Evolutionary conservation across 2,113 vertebrate genomes (phyloP).

Genomic region (Toxotes jaculatrix): DNA sequence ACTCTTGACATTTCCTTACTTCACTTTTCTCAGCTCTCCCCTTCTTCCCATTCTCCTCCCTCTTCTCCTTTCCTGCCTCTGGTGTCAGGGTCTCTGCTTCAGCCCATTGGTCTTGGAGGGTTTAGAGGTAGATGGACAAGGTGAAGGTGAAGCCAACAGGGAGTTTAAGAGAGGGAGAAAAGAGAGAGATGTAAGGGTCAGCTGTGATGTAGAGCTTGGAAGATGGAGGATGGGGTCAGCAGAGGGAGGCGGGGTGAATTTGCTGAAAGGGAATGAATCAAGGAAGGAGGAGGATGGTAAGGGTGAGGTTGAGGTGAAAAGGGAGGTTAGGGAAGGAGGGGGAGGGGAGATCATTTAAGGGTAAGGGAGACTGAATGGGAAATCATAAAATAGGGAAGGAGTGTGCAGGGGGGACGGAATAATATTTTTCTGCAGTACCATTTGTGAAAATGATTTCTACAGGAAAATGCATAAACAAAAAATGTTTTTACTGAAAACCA

Average conservation of each 20-base stretch:
- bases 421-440: background rate
- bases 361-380: background rate
- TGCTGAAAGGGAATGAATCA: slow-evolving; percentile 22
- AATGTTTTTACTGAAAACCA: background rate
- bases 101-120: slow-evolving; percentile 21
- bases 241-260: slow-evolving; percentile 15
- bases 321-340: background rate
- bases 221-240: slow-evolving; percentile 36
- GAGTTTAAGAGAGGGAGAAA: slow-evolving; percentile 29
- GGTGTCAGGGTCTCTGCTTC: background rate
- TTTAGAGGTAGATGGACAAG: slow-evolving; percentile 29
- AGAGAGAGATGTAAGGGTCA: slow-evolving; percentile 39
- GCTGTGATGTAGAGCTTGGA: slow-evolving; percentile 42
- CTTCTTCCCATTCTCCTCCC: background rate
- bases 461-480: background rate
- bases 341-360: background rate
- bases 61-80: slow-evolving; percentile 18
- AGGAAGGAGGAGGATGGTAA: background rate
- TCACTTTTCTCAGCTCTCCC: slow-evolving; percentile 4
- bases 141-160: slow-evolving; percentile 39
- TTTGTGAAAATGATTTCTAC: background rate
- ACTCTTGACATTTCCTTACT: slow-evolving; percentile 50
- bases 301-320: slow-evolving; percentile 36
- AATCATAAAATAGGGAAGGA: background rate
- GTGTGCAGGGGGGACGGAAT: background rate